These are phyloP conservation scores for Trichomalopsis sarcophagae DNA, from an alignment of 1,140 invertebrate species.

Conservation along the genomic window DNA sequence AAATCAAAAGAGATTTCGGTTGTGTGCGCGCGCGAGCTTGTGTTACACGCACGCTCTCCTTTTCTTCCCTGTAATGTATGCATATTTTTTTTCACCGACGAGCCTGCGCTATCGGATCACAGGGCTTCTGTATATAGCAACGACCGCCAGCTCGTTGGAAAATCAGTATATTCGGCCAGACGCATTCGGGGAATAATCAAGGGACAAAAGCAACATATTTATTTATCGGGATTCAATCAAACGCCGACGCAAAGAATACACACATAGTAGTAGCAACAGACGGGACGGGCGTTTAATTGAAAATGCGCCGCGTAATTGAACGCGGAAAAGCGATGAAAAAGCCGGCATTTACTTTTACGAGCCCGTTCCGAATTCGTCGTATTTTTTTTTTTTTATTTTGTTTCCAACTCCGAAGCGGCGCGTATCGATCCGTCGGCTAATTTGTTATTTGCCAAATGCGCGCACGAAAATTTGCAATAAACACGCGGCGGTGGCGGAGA, in stretches of 20 bases:
- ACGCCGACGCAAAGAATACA: not conserved
- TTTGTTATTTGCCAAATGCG: conserved; percentile 36
- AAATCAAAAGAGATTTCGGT: conserved; percentile 53
- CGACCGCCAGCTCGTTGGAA: not conserved
- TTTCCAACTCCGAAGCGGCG: not conserved
- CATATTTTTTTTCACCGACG: conserved; percentile 27
- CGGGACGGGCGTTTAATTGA: conserved; percentile 9
- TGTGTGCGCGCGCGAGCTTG: conserved; percentile 4
- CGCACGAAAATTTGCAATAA: conserved; percentile 39
- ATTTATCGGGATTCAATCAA: conserved; percentile 1
- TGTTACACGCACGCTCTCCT: conserved; percentile 21
- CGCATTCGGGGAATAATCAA: not conserved
- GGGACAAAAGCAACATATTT: not conserved
- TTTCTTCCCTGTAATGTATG: conserved; percentile 47
- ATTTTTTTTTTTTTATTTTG: conserved; percentile 4
- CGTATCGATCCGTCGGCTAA: conserved; percentile 35
- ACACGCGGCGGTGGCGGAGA: conserved; percentile 31
- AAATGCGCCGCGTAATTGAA: conserved; percentile 28
- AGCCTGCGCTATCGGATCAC: not conserved
- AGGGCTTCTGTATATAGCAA: too few relatives aligned
- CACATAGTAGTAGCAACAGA: not conserved
- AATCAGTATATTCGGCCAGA: not conserved
- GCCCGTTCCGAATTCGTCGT: not conserved
- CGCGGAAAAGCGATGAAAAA: not conserved
- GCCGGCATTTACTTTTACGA: conserved; percentile 6